Base-by-base conservation (phyloP, 2,888 invertebrate species). In the Crematogaster levior region DNA sequence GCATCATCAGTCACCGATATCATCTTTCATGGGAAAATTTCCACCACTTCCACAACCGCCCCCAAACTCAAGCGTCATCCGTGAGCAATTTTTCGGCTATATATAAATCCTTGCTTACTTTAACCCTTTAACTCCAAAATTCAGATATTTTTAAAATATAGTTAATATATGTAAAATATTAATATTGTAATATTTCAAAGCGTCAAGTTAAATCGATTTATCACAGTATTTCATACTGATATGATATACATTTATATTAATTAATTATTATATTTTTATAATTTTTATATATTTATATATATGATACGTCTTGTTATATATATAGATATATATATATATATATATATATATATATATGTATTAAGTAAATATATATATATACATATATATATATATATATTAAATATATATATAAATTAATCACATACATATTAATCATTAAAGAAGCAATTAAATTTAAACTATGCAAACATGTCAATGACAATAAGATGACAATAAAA, bases 1-100 rank as follows among this genome's bases (percentile, higher is more conserved):
- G 68, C 87, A 91, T 95, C 95, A 66, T 94, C 95, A 91, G 94
- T 95, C 90, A 94, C 95, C 90, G 94, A 43, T 95, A 95, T 53
- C 70, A 70, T 70, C 53, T 56, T 40, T 43, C 24, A 34, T 24
- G 43, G 30, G 9, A 43, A 70, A 70, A 70, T 34, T 51, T 10
- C 53, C 37, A 7, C 79, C 84, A 91, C 95, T 95, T 40, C 94
- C 95, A 89, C 95, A 91, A 73, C 91, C 92, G 77, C 90, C 90
- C 82, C 90, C 94, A 94, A 90, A 95, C 95, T 91, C 95, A 95
- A 94, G 90, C 94, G 94, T 96, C 96, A 93, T 95, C 95, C 95
- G 96, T 95, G 95, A 95, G 93, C 93, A 94, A 93, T 93, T 94
- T 92, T 93, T 93, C 93, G 94, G 94, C 93, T 94, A 94, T 92